phyloP scores from a whole-genome alignment of 2,797 vertebrate species.

The Propithecus perrieri region DNA sequence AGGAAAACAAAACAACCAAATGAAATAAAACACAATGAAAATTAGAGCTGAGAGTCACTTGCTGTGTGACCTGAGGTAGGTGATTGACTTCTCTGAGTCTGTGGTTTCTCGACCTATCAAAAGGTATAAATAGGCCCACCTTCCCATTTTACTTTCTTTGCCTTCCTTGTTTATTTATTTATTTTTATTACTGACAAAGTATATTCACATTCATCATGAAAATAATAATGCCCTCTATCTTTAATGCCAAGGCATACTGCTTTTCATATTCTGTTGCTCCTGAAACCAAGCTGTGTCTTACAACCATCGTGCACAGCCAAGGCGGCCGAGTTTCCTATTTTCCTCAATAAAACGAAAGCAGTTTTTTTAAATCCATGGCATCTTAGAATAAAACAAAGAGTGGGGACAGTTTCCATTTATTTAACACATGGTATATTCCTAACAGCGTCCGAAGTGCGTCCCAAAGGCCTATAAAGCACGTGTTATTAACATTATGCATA shows the following conservation, averaged over 20 bases:
- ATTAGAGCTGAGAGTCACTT: not conserved
- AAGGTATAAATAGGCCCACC: fast-evolving
- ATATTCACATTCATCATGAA: fast-evolving
- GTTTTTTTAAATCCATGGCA: not conserved
- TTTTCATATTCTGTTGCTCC: not conserved
- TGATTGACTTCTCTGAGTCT: not conserved
- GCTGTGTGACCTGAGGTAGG: not conserved
- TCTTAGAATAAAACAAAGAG: not conserved
- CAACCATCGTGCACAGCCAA: fast-evolving
- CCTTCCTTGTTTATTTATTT: not conserved
- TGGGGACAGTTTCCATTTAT: not conserved
- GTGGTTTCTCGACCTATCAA: not conserved
- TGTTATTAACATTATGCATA: not conserved
- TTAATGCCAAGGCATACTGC: not conserved
- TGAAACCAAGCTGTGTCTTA: not conserved
- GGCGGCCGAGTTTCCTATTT: not conserved
- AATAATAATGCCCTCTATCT: fast-evolving
- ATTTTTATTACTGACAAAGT: not conserved
- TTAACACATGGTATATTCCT: not conserved
- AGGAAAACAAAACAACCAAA: not conserved
- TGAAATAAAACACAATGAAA: not conserved
- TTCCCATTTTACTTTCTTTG: not conserved
- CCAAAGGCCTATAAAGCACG: not conserved
- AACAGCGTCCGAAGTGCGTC: not conserved
- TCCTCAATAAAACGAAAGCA: not conserved